phyloP scores from a whole-genome alignment of 2,797 vertebrate genomes.

The Varecia variegata region DNA sequence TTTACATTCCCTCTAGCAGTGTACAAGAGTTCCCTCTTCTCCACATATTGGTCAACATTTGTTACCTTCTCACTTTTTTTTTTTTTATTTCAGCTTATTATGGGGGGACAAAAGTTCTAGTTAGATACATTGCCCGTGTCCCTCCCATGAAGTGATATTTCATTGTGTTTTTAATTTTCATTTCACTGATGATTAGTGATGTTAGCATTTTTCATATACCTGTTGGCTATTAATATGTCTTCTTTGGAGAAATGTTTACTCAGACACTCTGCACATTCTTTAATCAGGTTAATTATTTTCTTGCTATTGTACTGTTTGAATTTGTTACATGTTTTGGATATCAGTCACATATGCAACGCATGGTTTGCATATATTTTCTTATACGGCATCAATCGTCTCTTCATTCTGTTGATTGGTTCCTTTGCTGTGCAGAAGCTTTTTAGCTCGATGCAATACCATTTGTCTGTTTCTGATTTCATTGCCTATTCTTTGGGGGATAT shows the following conservation, averaged over 20 bases:
- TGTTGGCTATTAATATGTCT: background rate
- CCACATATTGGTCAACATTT: background rate
- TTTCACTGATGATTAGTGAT: background rate
- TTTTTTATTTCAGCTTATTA: too few species aligned
- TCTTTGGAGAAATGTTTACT: background rate
- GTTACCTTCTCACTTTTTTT: background rate
- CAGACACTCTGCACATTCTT: background rate
- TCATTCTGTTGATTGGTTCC: background rate
- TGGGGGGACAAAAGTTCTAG: too few species aligned
- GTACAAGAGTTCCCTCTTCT: background rate
- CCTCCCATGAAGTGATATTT: too few species aligned
- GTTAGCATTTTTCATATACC: background rate
- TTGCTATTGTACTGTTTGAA: background rate
- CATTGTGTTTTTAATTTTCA: background rate
- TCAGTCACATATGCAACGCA: background rate
- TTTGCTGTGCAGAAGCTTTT: background rate
- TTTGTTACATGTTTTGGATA: background rate
- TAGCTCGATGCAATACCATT: background rate
- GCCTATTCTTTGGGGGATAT: background rate
- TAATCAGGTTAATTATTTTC: too few species aligned
- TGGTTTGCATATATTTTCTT: background rate
- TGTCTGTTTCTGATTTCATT: background rate
- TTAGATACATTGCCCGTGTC: too few species aligned
- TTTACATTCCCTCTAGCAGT: background rate
- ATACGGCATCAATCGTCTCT: background rate